Percentiles rank a stretch among this genome's conserved stretches.
Evolutionary conservation across 1,140 invertebrate genomes (phyloP).

Genomic region (Penaeus japonicus): DNA sequence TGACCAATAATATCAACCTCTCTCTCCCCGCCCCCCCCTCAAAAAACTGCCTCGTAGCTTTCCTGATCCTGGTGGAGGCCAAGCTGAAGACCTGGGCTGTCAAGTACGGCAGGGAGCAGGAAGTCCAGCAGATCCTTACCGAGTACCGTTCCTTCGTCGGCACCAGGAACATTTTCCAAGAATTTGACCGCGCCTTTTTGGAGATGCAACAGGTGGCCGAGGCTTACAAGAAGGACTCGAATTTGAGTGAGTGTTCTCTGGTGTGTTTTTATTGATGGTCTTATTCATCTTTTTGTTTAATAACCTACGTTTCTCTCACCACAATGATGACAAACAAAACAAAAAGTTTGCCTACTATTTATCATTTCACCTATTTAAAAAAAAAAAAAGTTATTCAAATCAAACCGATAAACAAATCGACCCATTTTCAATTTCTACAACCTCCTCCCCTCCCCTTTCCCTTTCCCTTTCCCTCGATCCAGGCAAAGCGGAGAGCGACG

Average conservation of each 20-base stretch:
- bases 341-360: too few species aligned
- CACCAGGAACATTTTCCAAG: constrained; percentile 89
- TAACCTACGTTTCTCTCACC: too few species aligned
- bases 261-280: not conserved
- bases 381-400: too few species aligned
- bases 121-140: constrained; percentile 82
- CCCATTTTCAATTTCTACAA: too few species aligned
- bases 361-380: too few species aligned
- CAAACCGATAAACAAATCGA: too few species aligned
- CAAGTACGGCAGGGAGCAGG: constrained; percentile 85
- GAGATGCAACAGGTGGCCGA: constrained; percentile 92
- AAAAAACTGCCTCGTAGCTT: constrained; percentile 81
- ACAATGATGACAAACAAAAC: too few species aligned
- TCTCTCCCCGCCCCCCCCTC: not conserved
- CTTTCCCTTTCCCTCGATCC: constrained; percentile 58
- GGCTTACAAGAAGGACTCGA: constrained; percentile 86
- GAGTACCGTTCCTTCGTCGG: constrained; percentile 93
- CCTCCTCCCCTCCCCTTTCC: not conserved
- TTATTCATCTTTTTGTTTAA: too few species aligned
- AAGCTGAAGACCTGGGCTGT: constrained; percentile 88
- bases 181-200: constrained; percentile 89
- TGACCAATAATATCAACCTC: too few species aligned
- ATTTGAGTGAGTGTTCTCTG: constrained; percentile 71
- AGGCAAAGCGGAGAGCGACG: constrained; percentile 77
- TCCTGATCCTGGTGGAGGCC: constrained; percentile 86